Conservation (phyloP, 2,113 vertebrate genomes). For the Corythoichthys intestinalis region DNA sequence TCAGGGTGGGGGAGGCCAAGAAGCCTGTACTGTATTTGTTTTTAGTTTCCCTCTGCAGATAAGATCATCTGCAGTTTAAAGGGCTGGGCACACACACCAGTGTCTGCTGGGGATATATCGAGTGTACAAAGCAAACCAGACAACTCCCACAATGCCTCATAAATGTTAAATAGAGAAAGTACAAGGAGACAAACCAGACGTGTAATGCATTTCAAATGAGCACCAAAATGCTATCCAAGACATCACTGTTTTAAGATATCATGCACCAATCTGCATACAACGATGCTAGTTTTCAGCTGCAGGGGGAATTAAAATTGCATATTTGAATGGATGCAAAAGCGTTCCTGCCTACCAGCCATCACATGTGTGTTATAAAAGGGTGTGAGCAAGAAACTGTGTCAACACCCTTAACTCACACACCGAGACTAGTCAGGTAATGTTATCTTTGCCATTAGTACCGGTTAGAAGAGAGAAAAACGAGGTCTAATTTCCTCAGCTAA, state of each 20-base stretch:
- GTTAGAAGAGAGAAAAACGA: neutral
- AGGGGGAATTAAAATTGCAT: neutral
- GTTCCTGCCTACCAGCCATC: slow-evolving; percentile 24
- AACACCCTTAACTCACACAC: slow-evolving; percentile 26
- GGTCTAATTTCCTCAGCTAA: neutral
- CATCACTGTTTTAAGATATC: neutral
- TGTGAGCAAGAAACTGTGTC: slow-evolving; percentile 45
- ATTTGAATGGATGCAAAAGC: slow-evolving; percentile 14
- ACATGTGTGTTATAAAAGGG: slow-evolving; percentile 36
- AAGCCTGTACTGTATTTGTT: slow-evolving; percentile 41
- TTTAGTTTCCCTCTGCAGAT: slow-evolving; percentile 45
- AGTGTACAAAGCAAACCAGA: slow-evolving; percentile 25
- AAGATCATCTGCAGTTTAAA: slow-evolving; percentile 53
- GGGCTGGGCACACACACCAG: slow-evolving; percentile 25
- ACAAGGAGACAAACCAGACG: neutral
- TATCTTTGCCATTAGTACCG: neutral
- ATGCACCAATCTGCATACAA: neutral
- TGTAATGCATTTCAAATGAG: neutral
- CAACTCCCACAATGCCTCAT: slow-evolving; percentile 39
- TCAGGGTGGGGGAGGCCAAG: slow-evolving; percentile 10
- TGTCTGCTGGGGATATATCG: slow-evolving; percentile 32
- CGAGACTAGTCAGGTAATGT: slow-evolving; percentile 18
- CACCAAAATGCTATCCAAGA: neutral
- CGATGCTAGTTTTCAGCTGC: neutral
- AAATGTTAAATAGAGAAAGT: slow-evolving; percentile 16